These are phyloP conservation scores for Synanthedon tipuliformis DNA, from an alignment of 2,888 invertebrate species.

Conservation along the genomic window DNA sequence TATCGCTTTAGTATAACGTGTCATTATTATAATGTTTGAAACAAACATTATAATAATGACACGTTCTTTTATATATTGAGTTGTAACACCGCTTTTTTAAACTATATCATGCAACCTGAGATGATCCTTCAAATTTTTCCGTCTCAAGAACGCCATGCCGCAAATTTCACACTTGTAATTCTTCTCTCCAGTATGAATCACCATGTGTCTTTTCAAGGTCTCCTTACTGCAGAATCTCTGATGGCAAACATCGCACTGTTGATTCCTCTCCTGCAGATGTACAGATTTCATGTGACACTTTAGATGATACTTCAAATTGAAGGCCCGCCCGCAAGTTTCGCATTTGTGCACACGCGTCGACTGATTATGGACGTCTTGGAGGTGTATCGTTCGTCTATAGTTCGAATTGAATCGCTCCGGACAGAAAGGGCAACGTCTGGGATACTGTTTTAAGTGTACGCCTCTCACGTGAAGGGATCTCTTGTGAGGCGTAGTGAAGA, in stretches of 20 bases:
- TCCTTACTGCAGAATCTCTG: constrained; percentile 68
- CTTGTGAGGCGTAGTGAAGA: constrained; percentile 53
- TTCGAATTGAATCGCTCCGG: constrained; percentile 60
- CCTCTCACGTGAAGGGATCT: constrained; percentile 48
- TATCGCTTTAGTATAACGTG: no score
- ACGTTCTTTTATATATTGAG: no score
- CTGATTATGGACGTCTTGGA: constrained; percentile 59
- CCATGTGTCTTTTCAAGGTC: constrained; percentile 67
- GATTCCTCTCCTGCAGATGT: constrained; percentile 60
- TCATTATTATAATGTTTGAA: no score
- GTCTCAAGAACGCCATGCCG: constrained; percentile 56
- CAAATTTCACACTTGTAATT: constrained; percentile 68
- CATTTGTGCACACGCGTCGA: constrained; percentile 58
- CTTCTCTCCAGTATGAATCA: constrained; percentile 67
- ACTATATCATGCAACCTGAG: constrained; percentile 47
- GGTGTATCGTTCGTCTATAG: constrained; percentile 55
- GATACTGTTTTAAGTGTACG: constrained; percentile 53
- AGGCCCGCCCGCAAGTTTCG: constrained; percentile 52
- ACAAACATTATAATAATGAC: no score
- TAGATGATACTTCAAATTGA: constrained; percentile 54
- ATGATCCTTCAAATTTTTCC: constrained; percentile 59
- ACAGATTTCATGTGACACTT: constrained; percentile 56
- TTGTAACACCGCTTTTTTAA: constrained; percentile 4
- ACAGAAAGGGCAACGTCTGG: constrained; percentile 53
- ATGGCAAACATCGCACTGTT: constrained; percentile 64